Base-by-base conservation (phyloP, 1,140 invertebrate species). In the Cotesia glomerata region DNA sequence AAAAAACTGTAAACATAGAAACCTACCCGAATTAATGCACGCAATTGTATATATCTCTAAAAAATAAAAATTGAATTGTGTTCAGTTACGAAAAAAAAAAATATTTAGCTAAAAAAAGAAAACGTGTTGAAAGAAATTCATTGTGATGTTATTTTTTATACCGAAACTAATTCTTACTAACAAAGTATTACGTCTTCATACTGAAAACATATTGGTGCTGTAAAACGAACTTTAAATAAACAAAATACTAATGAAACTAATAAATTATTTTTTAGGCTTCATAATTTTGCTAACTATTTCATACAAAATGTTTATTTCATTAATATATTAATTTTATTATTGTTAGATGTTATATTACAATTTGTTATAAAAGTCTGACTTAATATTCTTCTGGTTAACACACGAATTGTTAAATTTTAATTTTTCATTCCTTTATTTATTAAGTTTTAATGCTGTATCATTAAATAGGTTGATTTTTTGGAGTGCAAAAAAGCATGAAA, bases 1-100 rank as follows among this genome's bases (percentile, higher is more conserved):
- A n/a, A n/a, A n/a, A n/a, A n/a, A n/a, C n/a, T n/a, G n/a, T n/a
- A n/a, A n/a, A n/a, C n/a, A n/a, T n/a, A n/a, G n/a, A n/a, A n/a
- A n/a, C n/a, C n/a, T n/a, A n/a, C n/a, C n/a, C n/a, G n/a, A n/a
- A n/a, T n/a, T n/a, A n/a, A n/a, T n/a, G 36, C 9, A 39, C 36
- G 5, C 5, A 54, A 54, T 98, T 81, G 88, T 99, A 3, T 95
- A 97, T 82, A 95, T 35, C n/a, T n/a, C 9, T 34, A 39, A 39
- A 36, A 39, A 63, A 14, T 11, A 63, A 39, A n/a, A 14, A 63
- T 39, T 36, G 14, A 51, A 32, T 51, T 65, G 9, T 65, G 26
- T 65, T 35, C 45, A 65, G 39, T 16, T 13, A 61, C 3, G 8
- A 35, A 65, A 18, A 51, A 18, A 35, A 56, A 67, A 54, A 34